Percentiles rank a stretch among this genome's conserved stretches.
Evolutionary conservation across 2,113 vertebrate species (phyloP).

Genomic region (Lonchura striata): DNA sequence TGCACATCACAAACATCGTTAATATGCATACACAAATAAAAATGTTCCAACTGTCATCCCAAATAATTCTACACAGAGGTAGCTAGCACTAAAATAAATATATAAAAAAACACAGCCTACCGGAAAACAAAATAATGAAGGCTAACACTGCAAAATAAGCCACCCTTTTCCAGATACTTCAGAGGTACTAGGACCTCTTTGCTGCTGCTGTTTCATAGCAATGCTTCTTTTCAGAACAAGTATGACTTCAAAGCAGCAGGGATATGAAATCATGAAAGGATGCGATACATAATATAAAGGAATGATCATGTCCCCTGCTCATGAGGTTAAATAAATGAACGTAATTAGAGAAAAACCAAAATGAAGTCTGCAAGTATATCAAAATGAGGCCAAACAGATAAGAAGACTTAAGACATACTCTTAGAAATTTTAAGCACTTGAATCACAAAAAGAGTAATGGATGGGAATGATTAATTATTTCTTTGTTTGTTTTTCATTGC

Average conservation of each 20-base stretch:
- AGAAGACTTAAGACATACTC: slow-evolving; percentile 80
- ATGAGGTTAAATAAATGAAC: slow-evolving; percentile 80
- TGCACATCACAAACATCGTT: neutral
- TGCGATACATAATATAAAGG: slow-evolving; percentile 74
- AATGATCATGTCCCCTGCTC: slow-evolving; percentile 76
- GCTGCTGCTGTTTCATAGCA: slow-evolving; percentile 48
- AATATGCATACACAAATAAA: neutral
- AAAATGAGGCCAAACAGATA: slow-evolving; percentile 85
- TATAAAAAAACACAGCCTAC: slow-evolving; percentile 33
- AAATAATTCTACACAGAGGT: neutral
- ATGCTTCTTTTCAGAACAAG: slow-evolving; percentile 66
- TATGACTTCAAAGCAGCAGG: slow-evolving; percentile 71
- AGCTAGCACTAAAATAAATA: slow-evolving; percentile 26
- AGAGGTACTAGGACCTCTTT: slow-evolving; percentile 14
- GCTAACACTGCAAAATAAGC: slow-evolving; percentile 65
- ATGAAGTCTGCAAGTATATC: slow-evolving; percentile 86
- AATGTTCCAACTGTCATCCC: neutral
- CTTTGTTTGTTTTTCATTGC: slow-evolving; percentile 76
- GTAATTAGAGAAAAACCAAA: slow-evolving; percentile 87
- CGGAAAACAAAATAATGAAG: slow-evolving; percentile 62
- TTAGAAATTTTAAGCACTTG: slow-evolving; percentile 79
- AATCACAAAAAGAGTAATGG: slow-evolving; percentile 83
- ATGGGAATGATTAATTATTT: slow-evolving; percentile 76
- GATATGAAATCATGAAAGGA: slow-evolving; percentile 72
- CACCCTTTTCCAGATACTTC: slow-evolving; percentile 55